phyloP scores from a whole-genome alignment of 2,113 vertebrate species.

The Laterallus jamaicensis region DNA sequence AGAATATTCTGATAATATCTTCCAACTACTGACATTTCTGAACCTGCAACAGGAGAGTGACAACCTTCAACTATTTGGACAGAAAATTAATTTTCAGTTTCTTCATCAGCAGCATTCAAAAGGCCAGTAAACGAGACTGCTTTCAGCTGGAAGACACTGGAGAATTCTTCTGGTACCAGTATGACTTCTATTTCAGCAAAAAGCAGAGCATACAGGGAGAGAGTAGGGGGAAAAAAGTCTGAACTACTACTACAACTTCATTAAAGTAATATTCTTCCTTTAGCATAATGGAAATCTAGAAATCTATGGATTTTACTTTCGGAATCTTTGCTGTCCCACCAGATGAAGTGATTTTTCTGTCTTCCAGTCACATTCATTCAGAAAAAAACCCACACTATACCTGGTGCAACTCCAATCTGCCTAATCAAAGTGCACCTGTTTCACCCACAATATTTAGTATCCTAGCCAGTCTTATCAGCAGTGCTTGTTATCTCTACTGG shows the following conservation, averaged over 20 bases:
- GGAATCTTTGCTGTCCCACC: not conserved
- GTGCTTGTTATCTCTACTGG: not conserved
- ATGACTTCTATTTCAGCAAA: not conserved
- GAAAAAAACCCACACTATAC: not conserved
- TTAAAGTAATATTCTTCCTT: not conserved
- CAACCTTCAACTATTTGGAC: not conserved
- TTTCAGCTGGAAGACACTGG: not conserved
- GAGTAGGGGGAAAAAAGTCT: not conserved
- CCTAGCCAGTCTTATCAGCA: not conserved
- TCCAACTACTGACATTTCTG: not conserved
- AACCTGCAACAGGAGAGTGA: not conserved
- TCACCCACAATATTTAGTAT: not conserved
- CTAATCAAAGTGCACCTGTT: not conserved
- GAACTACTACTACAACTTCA: not conserved
- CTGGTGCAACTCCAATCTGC: too few relatives aligned
- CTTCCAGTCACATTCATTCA: not conserved
- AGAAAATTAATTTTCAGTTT: not conserved
- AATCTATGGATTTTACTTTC: not conserved
- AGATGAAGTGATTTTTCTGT: not conserved
- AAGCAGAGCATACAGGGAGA: not conserved
- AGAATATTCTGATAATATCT: not conserved
- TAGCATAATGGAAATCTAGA: not conserved
- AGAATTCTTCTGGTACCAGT: not conserved
- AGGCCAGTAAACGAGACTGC: not conserved
- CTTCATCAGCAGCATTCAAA: not conserved